Percentiles rank a stretch among this genome's conserved stretches.
These are phyloP conservation scores for Antitype chi DNA, from an alignment of 2,888 invertebrate species.

Conservation along the genomic window DNA sequence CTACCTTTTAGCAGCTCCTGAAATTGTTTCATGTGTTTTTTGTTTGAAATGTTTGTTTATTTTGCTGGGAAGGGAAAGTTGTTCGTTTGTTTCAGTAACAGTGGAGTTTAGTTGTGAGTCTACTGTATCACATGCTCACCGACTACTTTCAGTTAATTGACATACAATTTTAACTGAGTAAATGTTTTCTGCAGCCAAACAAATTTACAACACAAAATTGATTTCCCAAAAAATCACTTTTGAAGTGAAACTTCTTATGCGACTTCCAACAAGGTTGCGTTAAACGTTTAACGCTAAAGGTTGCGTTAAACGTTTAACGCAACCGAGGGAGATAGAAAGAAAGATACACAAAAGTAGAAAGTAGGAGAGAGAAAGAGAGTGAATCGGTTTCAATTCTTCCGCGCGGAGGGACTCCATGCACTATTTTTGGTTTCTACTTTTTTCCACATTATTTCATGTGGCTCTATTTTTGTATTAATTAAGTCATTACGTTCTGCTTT, in stretches of 20 bases:
- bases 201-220: neutral
- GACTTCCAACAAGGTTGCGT: no score
- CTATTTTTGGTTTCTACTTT: no score
- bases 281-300: no score
- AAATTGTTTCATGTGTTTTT: slow-evolving; percentile 27
- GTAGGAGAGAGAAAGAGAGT: no score
- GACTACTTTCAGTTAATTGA: neutral
- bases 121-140: neutral
- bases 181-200: neutral
- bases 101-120: neutral
- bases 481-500: no score
- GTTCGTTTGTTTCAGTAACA: neutral
- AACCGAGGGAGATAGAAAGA: no score
- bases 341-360: no score
- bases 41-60: slow-evolving; percentile 21
- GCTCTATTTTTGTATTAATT: neutral
- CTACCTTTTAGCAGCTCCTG: slow-evolving; percentile 25
- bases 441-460: neutral
- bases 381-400: no score
- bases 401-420: no score
- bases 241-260: no score
- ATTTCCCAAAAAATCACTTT: neutral
- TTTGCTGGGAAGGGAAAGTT: neutral
- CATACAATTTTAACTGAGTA: neutral
- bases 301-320: no score